Conservation (phyloP, 2,797 vertebrate species). For the Lemur catta region DNA sequence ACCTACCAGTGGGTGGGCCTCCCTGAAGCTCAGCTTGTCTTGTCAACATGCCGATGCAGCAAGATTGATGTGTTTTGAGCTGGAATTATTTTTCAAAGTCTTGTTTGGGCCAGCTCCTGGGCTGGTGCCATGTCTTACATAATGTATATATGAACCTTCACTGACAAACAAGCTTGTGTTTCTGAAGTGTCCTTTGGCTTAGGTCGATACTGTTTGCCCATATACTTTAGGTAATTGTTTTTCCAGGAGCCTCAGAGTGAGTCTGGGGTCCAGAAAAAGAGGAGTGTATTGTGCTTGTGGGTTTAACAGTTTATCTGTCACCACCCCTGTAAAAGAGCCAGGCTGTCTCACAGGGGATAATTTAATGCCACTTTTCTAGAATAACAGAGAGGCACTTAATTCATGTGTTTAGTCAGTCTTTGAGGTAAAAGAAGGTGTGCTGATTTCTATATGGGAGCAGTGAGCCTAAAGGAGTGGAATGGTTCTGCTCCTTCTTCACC, state of each 20-base stretch:
- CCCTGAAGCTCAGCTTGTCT: conserved; percentile 45
- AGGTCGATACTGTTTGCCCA: background rate
- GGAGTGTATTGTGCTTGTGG: background rate
- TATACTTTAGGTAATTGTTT: background rate
- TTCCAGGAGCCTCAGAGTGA: conserved; percentile 1
- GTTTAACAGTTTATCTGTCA: conserved; percentile 28
- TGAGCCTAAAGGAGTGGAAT: background rate
- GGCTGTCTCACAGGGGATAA: background rate
- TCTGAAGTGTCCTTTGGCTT: background rate
- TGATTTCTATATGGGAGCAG: background rate
- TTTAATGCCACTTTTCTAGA: background rate
- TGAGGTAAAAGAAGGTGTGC: background rate
- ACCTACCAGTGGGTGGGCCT: background rate
- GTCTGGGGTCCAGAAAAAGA: conserved; percentile 29
- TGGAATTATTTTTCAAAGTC: conserved; percentile 62
- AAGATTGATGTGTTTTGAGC: conserved; percentile 53
- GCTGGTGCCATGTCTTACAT: conserved; percentile 38
- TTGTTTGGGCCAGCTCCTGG: conserved; percentile 51
- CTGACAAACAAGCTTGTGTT: background rate
- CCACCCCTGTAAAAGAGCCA: background rate
- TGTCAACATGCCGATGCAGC: background rate
- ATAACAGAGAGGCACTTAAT: background rate
- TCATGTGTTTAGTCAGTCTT: background rate
- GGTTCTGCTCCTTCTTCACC: background rate
- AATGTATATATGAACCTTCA: background rate